Evolutionary conservation across 1,140 invertebrate species (phyloP), one percentile per base, ranked within the genome.

Genomic region (Drosophila pallidifrons): DNA sequence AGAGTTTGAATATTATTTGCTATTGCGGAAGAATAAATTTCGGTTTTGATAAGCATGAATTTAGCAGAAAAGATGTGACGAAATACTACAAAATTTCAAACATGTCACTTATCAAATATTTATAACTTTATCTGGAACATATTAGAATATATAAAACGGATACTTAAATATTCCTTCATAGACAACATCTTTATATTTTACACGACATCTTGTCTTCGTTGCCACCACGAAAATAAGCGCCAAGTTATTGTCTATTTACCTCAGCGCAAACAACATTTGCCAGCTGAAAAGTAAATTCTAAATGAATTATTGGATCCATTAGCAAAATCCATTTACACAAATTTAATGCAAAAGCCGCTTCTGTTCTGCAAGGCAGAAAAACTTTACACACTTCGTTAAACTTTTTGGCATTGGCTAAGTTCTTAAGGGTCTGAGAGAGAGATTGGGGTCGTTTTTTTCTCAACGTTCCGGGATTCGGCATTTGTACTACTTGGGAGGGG

Each of bases 261-360:
- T 87, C 79, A 63, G 70, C 85, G 77, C 74, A 89, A 89, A 81
- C 87, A 87, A 52, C 81, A 88, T 89, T 88, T 89, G 70, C 85
- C 68, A 57, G 74, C 83, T 85, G 73, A 72, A 71, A 89, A 89
- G 86, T 91, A 88, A 91, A 91, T 81, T 88, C 81, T 85, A 91
- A 90, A 91, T 91, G 89, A 91, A 91, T 91, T 91, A 91, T 91
- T 91, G 89, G 89, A 91, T 91, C 89, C 89, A 91, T 91, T 91
- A 91, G 89, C 89, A 88, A 91, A 88, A 91, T 91, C 88, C 88
- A 91, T 88, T 91, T 91, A 91, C 89, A 91, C 89, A 88, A 85
- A 85, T 87, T 89, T 88, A 89, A 89, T 89, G 86, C 81, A 71
- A 82, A 88, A 81, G 81, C 85, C 72, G 83, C 77, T 81, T 68